Conservation (phyloP, 2,113 vertebrate genomes). For the Archilochus colubris region DNA sequence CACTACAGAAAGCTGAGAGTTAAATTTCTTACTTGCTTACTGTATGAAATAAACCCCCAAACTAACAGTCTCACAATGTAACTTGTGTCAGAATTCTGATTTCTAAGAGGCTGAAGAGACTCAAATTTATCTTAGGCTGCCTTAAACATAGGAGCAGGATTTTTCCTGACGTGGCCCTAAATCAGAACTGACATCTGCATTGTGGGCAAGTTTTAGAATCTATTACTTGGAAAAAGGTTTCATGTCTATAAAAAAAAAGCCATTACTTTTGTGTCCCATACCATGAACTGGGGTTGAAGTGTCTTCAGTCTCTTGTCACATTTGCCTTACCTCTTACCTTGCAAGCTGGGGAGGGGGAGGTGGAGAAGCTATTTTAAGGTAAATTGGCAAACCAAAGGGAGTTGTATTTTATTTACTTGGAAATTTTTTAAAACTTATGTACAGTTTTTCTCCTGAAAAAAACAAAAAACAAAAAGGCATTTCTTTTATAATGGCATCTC, state of each 20-base stretch:
- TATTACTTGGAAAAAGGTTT: background rate
- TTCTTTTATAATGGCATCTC: background rate
- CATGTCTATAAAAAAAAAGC: background rate
- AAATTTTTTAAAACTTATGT: background rate
- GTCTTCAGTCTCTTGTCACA: background rate
- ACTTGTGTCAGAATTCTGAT: background rate
- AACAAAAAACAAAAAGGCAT: background rate
- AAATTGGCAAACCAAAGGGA: conserved; percentile 15
- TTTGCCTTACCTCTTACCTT: background rate
- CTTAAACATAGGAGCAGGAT: background rate
- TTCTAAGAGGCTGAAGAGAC: background rate
- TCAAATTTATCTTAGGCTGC: background rate
- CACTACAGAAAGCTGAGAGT: background rate
- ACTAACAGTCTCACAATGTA: background rate
- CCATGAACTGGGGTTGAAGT: background rate
- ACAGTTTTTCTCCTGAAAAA: background rate
- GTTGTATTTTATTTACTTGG: background rate
- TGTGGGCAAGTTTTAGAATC: background rate
- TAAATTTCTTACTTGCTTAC: background rate
- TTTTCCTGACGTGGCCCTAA: background rate
- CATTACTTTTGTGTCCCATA: background rate
- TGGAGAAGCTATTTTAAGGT: background rate
- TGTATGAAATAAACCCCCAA: background rate
- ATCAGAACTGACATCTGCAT: background rate
- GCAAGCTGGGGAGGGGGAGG: background rate